Evolutionary conservation across 2,888 invertebrate species (phyloP), one percentile per base, ranked within the genome.

Genomic region (Nomada ferruginata): DNA sequence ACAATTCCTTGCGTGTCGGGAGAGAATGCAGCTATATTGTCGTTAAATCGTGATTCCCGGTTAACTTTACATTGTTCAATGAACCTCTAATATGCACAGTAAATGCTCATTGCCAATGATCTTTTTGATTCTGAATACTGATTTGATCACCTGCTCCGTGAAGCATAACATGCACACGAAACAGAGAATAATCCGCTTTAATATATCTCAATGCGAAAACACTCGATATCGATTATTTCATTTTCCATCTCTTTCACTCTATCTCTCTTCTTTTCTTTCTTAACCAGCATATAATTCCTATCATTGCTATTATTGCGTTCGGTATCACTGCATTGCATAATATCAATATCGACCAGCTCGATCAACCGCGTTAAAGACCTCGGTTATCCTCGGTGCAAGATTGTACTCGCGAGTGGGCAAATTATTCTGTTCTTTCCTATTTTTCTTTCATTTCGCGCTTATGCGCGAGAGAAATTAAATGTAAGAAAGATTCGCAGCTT

Each of bases 231-330:
- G 79, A 74, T 80, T 65, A 23, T 59, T 65, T 63, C 50, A n/a
- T 20, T 53, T 64, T 72, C 36, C 60, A 68, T 64, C n/a, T 64
- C 44, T 63, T 18, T 57, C 59, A 64, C 13, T 53, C 13, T 59
- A 20, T 76, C n/a, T 55, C 44, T 9, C 13, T 29, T 42, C 71
- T 10, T 55, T 9, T 20, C 36, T 68, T 61, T 29, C 65, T 65
- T 71, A 60, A 73, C 57, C 75, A 72, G 79, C 79, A 60, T 85
- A 80, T 82, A 87, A 84, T 52, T 78, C 81, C 78, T 89, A 82
- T 63, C 74, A 79, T 84, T 74, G 79, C 87, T 83, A 89, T 89
- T 89, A 89, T 89, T 89, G 89, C 89, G 82, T 88, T 89, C 80
- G 84, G 79, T 89, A 89, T 89, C 89, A 89, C 89, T 89, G 89